Evolutionary conservation across 2,797 vertebrate genomes (phyloP).

Genomic region (Meriones psammophilus): DNA sequence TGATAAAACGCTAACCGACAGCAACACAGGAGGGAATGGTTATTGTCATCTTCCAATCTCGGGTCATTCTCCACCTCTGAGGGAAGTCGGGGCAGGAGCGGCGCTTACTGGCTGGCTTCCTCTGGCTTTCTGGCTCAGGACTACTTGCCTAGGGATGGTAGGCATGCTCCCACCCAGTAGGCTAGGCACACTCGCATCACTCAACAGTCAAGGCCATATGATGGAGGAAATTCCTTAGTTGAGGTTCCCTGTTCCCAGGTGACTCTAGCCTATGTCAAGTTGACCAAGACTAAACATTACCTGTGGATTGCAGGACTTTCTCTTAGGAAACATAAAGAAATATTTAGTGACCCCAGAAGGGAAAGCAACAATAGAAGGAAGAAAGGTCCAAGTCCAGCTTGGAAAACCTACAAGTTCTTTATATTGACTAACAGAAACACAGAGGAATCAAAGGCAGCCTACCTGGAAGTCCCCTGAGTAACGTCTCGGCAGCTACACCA

Average conservation of each 20-base stretch:
- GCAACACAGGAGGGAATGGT: background rate
- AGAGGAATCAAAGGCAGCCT: background rate
- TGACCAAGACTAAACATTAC: background rate
- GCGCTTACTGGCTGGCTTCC: background rate
- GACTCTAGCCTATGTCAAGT: background rate
- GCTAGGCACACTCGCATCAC: background rate
- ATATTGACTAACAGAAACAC: background rate
- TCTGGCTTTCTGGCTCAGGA: background rate
- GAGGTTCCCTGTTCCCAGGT: background rate
- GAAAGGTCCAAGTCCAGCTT: too few species aligned
- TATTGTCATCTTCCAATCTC: background rate
- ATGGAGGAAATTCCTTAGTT: background rate
- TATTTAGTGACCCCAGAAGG: background rate
- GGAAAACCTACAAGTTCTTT: background rate
- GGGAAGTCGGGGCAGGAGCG: background rate
- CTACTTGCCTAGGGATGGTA: background rate
- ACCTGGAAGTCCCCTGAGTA: background rate
- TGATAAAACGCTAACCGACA: background rate
- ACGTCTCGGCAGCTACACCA: background rate
- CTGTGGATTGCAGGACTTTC: background rate
- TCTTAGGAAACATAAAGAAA: background rate
- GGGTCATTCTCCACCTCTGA: background rate
- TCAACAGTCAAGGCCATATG: background rate
- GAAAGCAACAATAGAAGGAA: background rate
- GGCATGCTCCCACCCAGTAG: too few species aligned